phyloP scores from a whole-genome alignment of 2,113 vertebrate species.

The Atherinomorus stipes region DNA sequence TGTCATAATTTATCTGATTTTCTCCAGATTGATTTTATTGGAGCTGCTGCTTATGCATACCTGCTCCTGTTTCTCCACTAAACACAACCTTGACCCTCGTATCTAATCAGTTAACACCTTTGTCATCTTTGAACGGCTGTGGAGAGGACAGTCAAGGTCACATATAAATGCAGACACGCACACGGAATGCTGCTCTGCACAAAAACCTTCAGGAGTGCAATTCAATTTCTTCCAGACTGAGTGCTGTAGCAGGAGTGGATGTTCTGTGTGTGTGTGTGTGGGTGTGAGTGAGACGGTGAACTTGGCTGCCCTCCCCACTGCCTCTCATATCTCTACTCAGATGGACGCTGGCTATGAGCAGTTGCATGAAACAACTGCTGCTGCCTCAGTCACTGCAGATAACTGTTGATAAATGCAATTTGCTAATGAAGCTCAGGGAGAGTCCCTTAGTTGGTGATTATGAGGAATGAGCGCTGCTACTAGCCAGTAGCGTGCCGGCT shows the following conservation, averaged over 20 bases:
- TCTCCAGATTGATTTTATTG: constrained; percentile 1
- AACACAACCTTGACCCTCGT: neutral
- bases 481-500: too few relatives aligned
- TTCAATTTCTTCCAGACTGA: constrained; percentile 55
- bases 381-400: constrained; percentile 16
- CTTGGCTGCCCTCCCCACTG: constrained; percentile 30
- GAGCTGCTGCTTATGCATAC: too few relatives aligned
- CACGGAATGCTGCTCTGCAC: constrained; percentile 33
- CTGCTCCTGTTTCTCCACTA: neutral
- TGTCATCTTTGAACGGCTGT: constrained; percentile 24
- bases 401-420: too few relatives aligned
- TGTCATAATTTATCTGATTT: constrained; percentile 2
- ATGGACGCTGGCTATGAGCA: constrained; percentile 1
- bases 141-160: constrained; percentile 37
- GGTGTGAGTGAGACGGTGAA: constrained; percentile 8
- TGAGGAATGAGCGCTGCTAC: too few relatives aligned
- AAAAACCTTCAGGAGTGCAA: constrained; percentile 48
- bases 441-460: too few relatives aligned
- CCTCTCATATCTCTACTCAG: constrained; percentile 26
- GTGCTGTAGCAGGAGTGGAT: constrained; percentile 29
- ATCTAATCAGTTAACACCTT: constrained; percentile 39
- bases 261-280: neutral
- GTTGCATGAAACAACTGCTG: constrained; percentile 40
- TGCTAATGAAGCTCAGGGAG: too few relatives aligned
- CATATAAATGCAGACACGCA: neutral